Conservation (phyloP, 2,113 vertebrate genomes). For the Epinephelus fuscoguttatus region DNA sequence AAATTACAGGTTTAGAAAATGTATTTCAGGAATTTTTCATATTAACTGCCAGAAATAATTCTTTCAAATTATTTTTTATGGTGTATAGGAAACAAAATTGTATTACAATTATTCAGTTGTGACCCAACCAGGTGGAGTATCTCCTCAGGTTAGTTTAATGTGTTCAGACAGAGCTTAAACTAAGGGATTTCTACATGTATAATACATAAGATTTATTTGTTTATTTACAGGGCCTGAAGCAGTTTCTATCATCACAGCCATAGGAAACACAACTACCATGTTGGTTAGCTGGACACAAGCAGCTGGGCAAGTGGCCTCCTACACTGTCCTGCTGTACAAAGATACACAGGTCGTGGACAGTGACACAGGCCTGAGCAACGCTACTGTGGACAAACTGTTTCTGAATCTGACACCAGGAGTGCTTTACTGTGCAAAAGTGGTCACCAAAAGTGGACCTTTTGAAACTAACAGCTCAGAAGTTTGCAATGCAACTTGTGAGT, state of each 20-base stretch:
- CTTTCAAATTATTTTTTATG: background rate
- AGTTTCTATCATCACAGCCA: constrained; percentile 27
- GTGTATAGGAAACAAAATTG: background rate
- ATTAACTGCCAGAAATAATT: background rate
- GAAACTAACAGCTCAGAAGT: rapidly evolving
- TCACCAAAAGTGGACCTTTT: constrained; percentile 45
- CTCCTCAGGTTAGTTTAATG: background rate
- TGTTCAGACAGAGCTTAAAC: background rate
- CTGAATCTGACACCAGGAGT: constrained; percentile 36
- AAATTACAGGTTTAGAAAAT: background rate
- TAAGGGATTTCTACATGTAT: background rate
- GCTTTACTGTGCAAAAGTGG: constrained; percentile 51
- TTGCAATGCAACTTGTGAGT: constrained; percentile 78
- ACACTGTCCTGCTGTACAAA: constrained; percentile 41
- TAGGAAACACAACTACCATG: constrained; percentile 54
- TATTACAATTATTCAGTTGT: background rate
- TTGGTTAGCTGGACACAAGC: constrained; percentile 59
- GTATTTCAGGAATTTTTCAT: background rate
- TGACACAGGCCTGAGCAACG: background rate
- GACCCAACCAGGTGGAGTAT: background rate
- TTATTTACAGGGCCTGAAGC: constrained; percentile 53
- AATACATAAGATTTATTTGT: background rate
- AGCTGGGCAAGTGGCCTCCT: constrained; percentile 37
- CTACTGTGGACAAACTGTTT: background rate
- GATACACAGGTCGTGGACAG: rapidly evolving